Percentiles rank a stretch among this genome's conserved stretches.
Evolutionary conservation across 2,888 invertebrate species (phyloP).

Genomic region (Lasioglossum figueresi): DNA sequence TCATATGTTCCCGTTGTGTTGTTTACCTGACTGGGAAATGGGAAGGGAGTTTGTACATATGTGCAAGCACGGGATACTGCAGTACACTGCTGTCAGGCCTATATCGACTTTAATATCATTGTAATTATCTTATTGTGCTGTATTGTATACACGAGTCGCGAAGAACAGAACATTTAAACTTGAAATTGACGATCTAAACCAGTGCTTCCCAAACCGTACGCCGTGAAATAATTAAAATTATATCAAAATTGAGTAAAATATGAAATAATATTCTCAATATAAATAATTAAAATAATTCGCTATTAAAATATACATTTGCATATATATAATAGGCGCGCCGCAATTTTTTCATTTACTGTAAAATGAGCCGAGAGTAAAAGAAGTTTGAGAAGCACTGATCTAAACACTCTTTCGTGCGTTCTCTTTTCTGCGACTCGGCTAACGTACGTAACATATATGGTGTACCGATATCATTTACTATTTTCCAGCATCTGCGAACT

Average conservation of each 20-base stretch:
- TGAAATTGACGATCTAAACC: neutral
- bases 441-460: neutral
- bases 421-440: neutral
- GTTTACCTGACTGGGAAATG: slow-evolving; percentile 96
- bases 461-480: neutral
- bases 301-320: too few relatives aligned
- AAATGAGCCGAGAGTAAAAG: too few relatives aligned
- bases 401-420: neutral
- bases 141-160: neutral
- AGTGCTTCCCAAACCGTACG: too few relatives aligned
- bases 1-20: slow-evolving; percentile 96
- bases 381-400: neutral
- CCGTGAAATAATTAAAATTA: too few relatives aligned
- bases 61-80: slow-evolving; percentile 98
- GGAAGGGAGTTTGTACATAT: slow-evolving; percentile 96
- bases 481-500: slow-evolving; percentile 92
- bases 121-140: slow-evolving; percentile 86
- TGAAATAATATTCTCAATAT: too few relatives aligned
- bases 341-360: too few relatives aligned
- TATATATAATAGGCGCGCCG: too few relatives aligned
- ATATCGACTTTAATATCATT: slow-evolving; percentile 95
- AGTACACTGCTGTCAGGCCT: slow-evolving; percentile 96
- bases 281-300: too few relatives aligned
- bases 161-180: neutral
- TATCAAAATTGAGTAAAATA: too few relatives aligned